These are phyloP conservation scores for Azorinus chamasolen DNA, from an alignment of 2,888 invertebrate species.

Conservation along the genomic window DNA sequence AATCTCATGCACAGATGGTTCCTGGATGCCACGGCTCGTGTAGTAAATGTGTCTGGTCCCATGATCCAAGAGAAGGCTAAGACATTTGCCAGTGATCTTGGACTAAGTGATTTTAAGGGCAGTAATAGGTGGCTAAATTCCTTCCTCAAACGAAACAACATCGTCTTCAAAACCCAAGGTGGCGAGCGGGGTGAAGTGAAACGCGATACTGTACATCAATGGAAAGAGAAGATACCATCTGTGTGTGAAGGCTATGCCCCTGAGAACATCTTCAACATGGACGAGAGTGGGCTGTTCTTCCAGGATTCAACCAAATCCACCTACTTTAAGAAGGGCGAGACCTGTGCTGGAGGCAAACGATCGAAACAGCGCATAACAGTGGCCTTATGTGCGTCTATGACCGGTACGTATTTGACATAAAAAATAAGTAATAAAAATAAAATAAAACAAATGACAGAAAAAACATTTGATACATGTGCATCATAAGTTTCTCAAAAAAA, in stretches of 20 bases:
- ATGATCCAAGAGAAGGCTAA: conserved; percentile 17
- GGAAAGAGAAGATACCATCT: conserved; percentile 26
- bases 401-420: too few species aligned
- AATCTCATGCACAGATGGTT: conserved; percentile 25
- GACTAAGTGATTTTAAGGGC: conserved; percentile 5
- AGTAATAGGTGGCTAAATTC: conserved; percentile 23
- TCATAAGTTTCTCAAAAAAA: too few species aligned
- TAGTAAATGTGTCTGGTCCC: conserved; percentile 16
- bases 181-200: conserved; percentile 39
- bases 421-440: too few species aligned
- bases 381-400: conserved; percentile 40
- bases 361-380: conserved; percentile 55
- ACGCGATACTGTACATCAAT: conserved; percentile 8
- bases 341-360: conserved; percentile 52
- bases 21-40: conserved; percentile 13
- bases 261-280: conserved; percentile 57
- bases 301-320: conserved; percentile 29
- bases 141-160: conserved; percentile 27
- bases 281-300: conserved; percentile 61
- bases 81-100: conserved; percentile 16
- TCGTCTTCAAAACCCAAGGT: conserved; percentile 22
- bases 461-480: too few species aligned
- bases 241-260: conserved; percentile 28
- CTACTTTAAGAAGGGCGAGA: conserved; percentile 38
- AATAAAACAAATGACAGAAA: too few species aligned